phyloP scores from a whole-genome alignment of 2,888 invertebrate species.

The Tupiocoris notatus region DNA sequence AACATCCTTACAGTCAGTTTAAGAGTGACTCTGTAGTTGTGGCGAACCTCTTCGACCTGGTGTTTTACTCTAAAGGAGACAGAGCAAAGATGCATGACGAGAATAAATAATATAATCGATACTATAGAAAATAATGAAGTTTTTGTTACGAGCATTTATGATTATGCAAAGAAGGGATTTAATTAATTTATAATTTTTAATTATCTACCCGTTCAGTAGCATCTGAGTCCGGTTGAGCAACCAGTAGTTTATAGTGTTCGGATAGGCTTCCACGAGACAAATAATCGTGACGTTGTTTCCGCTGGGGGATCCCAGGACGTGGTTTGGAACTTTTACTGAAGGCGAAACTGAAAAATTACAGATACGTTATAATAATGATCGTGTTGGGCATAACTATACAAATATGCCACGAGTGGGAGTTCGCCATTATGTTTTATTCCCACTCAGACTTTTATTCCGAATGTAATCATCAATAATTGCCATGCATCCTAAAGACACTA shows the following conservation, averaged over 20 bases:
- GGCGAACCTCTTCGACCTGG: constrained; percentile 63
- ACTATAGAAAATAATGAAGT: too few relatives aligned
- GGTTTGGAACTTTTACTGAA: constrained; percentile 83
- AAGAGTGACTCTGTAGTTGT: constrained; percentile 74
- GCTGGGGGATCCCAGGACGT: constrained; percentile 80
- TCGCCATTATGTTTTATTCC: too few relatives aligned
- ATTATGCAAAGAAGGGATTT: too few relatives aligned
- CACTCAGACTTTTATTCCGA: too few relatives aligned
- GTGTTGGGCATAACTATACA: too few relatives aligned
- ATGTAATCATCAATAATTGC: too few relatives aligned
- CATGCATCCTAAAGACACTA: too few relatives aligned
- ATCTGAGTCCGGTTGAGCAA: constrained; percentile 74
- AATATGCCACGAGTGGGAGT: too few relatives aligned
- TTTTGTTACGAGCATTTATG: too few relatives aligned
- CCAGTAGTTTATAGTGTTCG: constrained; percentile 75
- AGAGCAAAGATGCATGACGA: constrained; percentile 3
- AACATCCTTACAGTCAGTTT: constrained; percentile 66
- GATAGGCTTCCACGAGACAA: constrained; percentile 87
- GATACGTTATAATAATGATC: too few relatives aligned
- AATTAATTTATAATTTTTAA: too few relatives aligned
- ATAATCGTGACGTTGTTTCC: constrained; percentile 74
- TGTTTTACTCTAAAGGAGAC: constrained; percentile 45
- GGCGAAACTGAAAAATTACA: constrained; percentile 75
- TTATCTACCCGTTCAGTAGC: constrained; percentile 78
- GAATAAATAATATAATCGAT: too few relatives aligned